Base-by-base conservation (phyloP, 1,140 invertebrate species). In the Eueides isabella region DNA sequence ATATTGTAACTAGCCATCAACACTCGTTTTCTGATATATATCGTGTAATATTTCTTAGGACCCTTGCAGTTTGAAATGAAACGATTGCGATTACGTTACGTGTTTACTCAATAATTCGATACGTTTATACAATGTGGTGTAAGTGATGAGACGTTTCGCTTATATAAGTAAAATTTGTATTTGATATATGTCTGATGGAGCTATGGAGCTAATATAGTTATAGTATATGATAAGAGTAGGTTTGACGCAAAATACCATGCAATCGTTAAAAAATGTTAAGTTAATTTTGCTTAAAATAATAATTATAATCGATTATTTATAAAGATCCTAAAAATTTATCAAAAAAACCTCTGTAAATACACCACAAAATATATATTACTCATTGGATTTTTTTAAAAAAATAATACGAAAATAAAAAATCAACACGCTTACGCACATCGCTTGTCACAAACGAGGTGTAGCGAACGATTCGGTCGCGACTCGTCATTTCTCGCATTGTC, bases 401-500 rank as follows among this genome's bases (percentile, higher is more conserved):
- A 26, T 7, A 26, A 63, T 31, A 30, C 7, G 9, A 63, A 55
- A 23, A 26, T 26, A 2, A 9, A 19, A 48, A 48, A 1, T n/a
- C 35, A 7, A 23, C 19, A 26, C n/a, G 66, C 66, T 74, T n/a
- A 33, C 67, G 41, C 68, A 55, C 16, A 2, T 79, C 5, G 29
- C 67, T 82, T 87, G 62, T n/a, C 67, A 75, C 72, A 28, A 64
- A n/a, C 48, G 19, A 77, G 79, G 80, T 85, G 85, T 82, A 79
- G 85, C 82, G 81, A 85, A 85, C 87, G 87, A 88, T 88, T 85
- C 88, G 79, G 87, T 84, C 87, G 83, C 89, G 89, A 86, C 88
- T 92, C 91, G 91, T 92, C 91, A 92, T 91, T 91, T 91, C 91
- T 92, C 89, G 88, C 89, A 92, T 92, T 92, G 91, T 91, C 88